Base-by-base conservation (phyloP, 2,888 invertebrate genomes). In the Drosophila birchii region DNA sequence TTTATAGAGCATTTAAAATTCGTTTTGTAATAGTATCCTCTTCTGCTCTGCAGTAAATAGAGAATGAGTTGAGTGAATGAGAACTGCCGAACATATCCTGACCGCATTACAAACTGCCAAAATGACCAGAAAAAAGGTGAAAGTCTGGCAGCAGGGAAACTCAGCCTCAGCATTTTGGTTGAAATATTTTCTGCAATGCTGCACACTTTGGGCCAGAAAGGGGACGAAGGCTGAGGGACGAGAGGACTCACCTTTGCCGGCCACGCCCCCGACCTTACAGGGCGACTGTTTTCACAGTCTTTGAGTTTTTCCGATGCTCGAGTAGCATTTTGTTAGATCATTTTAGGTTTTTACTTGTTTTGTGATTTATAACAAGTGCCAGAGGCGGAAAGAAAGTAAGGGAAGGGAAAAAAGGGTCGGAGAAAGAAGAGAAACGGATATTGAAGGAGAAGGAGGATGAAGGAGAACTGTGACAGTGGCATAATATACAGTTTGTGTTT, bases 91-190 rank as follows among this genome's bases (percentile, higher is more conserved):
- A 45, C 44, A 58, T 55, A 56, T 49, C 43, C 59, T 47, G 61
- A 75, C 75, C 75, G 75, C 75, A 75, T 73, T 73, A 62, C 72
- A 67, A 75, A 73, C 58, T 58, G 61, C 75, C 75, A 72, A 61
- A 69, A 58, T 67, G 75, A 71, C 73, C 73, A 64, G 54, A 23
- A 23, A 41, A 54, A 54, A 71, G 71, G 56, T 47, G 34, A 69
- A 53, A 69, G 51, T 36, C 51, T 51, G 34, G 34, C 34, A 9
- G 26, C 23, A 55, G 20, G 36, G 32, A 53, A 53, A 36, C 51
- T 23, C 36, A 56, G 64, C 68, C 68, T 55, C 68, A 56, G 69
- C 66, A 43, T 34, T 59, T 49, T 26, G 47, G 47, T 49, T 36
- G 41, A 26, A 58, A 69, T 67, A 70, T 68, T 70, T 70, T 70